A percentile compares a stretch with the other conserved stretches of the same genome.
phyloP scores from a whole-genome alignment of 2,888 invertebrate species.

The Cotesia congregata region DNA sequence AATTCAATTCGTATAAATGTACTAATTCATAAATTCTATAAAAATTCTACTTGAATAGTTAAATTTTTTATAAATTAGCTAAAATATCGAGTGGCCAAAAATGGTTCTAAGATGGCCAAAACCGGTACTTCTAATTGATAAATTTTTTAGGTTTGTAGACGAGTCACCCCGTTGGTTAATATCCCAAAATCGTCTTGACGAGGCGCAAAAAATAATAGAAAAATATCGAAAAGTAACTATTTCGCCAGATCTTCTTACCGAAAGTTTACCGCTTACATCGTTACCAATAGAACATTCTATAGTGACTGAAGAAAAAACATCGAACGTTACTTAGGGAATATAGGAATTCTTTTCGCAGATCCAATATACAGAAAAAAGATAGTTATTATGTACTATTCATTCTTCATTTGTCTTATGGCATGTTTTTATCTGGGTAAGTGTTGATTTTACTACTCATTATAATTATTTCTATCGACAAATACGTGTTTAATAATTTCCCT shows the following conservation, averaged over 20 bases:
- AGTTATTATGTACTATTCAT: neutral
- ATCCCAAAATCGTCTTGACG: neutral
- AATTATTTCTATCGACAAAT: no score
- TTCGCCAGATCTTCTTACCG: neutral
- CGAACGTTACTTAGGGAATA: neutral
- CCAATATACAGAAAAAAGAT: neutral
- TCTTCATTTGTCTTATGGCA: neutral
- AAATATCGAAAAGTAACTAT: neutral
- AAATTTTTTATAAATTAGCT: no score
- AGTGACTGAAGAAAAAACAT: neutral
- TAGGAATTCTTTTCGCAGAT: neutral
- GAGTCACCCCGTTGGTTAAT: neutral
- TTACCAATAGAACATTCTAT: neutral
- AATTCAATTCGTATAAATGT: no score
- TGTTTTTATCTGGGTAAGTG: no score
- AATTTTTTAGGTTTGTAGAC: neutral
- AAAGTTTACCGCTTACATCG: neutral
- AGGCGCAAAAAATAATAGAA: neutral
- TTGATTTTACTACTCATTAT: no score
- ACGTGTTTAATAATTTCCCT: no score
- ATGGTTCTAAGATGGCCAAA: no score
- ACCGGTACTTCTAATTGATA: no score
- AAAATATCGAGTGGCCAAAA: no score
- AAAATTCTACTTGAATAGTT: no score
- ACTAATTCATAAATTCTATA: no score